These are phyloP conservation scores for Ptychobarbus kaznakovi DNA, from an alignment of 2,797 vertebrate genomes.

Conservation along the genomic window DNA sequence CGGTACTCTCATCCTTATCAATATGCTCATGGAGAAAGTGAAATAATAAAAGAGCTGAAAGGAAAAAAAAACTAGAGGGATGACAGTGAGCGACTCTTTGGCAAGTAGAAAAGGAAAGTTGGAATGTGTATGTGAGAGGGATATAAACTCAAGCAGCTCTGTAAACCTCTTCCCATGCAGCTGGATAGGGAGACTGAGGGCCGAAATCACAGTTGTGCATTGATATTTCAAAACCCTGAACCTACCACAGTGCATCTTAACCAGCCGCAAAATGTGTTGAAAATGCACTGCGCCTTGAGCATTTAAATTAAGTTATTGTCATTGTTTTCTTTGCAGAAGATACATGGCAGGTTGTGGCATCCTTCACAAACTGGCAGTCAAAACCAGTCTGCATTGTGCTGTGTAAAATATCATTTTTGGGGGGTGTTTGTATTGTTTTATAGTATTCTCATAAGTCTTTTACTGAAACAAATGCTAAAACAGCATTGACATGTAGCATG, in stretches of 20 bases:
- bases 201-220: neutral
- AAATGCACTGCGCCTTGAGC: neutral
- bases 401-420: neutral
- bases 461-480: neutral
- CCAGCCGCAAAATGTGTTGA: neutral
- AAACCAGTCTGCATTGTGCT: neutral
- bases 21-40: neutral
- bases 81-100: slow-evolving; percentile 3
- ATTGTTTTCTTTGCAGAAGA: neutral
- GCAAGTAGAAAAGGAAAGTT: slow-evolving; percentile 10
- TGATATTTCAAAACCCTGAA: slow-evolving; percentile 9
- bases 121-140: slow-evolving; percentile 23
- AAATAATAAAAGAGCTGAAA: slow-evolving; percentile 12
- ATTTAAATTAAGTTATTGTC: slow-evolving; percentile 25
- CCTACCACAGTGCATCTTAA: neutral
- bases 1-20: neutral
- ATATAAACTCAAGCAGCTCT: neutral
- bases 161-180: neutral
- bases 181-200: neutral
- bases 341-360: neutral
- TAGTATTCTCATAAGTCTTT: neutral
- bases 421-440: neutral
- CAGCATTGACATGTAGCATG: neutral
- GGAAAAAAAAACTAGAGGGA: neutral
- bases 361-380: neutral